Percentiles rank a stretch among this genome's conserved stretches.
phyloP scores from a whole-genome alignment of 2,888 invertebrate genomes.

The Sabellastarte sp. region DNA sequence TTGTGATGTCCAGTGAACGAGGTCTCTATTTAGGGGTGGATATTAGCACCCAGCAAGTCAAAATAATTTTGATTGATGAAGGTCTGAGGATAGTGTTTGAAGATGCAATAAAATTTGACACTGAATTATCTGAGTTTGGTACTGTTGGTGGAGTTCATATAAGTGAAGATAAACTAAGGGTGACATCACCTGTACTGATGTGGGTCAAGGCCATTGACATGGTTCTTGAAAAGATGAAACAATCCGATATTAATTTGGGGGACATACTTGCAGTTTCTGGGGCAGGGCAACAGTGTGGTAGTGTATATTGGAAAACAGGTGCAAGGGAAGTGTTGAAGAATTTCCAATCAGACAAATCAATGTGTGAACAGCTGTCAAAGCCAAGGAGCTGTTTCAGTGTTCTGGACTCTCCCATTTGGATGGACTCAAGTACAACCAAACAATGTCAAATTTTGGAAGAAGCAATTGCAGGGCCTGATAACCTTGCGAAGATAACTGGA shows the following conservation, averaged over 20 bases:
- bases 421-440: slow-evolving; percentile 82
- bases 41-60: slow-evolving; percentile 67
- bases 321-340: slow-evolving; percentile 68
- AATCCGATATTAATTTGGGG: slow-evolving; percentile 74
- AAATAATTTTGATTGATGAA: slow-evolving; percentile 80
- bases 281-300: slow-evolving; percentile 84
- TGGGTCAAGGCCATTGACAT: slow-evolving; percentile 70
- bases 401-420: slow-evolving; percentile 87
- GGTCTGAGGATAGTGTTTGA: slow-evolving; percentile 74
- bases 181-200: slow-evolving; percentile 81
- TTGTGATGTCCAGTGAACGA: no score
- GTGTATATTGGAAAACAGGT: slow-evolving; percentile 88
- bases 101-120: slow-evolving; percentile 84
- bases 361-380: slow-evolving; percentile 71
- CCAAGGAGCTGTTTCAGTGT: slow-evolving; percentile 67
- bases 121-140: slow-evolving; percentile 84
- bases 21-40: not conserved
- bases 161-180: slow-evolving; percentile 48
- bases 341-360: slow-evolving; percentile 73
- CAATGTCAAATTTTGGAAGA: slow-evolving; percentile 80
- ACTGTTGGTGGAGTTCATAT: slow-evolving; percentile 33
- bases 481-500: slow-evolving; percentile 78
- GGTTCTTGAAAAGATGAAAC: not conserved
- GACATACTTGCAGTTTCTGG: slow-evolving; percentile 67
- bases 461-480: slow-evolving; percentile 77